A percentile compares a stretch with the other conserved stretches of the same genome.
Conservation (phyloP, 2,888 invertebrate species). For the Callyntrura sp. region DNA sequence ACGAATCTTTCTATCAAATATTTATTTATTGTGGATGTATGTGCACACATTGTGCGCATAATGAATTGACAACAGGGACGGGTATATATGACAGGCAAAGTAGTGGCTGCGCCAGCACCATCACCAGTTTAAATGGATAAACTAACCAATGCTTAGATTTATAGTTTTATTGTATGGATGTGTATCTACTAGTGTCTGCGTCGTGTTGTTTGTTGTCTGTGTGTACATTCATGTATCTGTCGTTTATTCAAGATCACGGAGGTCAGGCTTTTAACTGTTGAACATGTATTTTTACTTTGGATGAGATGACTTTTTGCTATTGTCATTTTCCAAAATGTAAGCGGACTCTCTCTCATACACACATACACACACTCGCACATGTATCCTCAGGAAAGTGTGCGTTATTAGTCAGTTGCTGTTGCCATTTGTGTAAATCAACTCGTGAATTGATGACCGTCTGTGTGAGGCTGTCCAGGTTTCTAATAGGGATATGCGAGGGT, state of each 20-base stretch:
- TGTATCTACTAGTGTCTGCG: background rate
- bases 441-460: no score
- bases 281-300: conserved; percentile 75
- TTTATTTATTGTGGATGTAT: background rate
- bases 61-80: conserved; percentile 29
- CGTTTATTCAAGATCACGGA: conserved; percentile 65
- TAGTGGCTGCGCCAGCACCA: background rate
- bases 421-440: no score
- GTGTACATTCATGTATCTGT: conserved; percentile 63
- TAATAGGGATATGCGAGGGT: no score
- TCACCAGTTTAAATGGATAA: conserved; percentile 28
- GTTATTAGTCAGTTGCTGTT: background rate
- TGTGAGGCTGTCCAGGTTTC: no score
- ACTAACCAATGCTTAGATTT: conserved; percentile 50
- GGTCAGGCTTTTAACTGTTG: conserved; percentile 63
- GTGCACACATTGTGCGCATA: conserved; percentile 11
- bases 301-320: conserved; percentile 57
- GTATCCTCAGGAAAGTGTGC: background rate
- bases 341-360: background rate
- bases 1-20: conserved; percentile 50
- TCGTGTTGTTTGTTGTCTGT: conserved; percentile 38
- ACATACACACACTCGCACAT: conserved; percentile 14
- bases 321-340: conserved; percentile 28
- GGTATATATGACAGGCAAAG: conserved; percentile 14
- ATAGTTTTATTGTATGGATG: background rate